phyloP scores from a whole-genome alignment of 2,888 invertebrate genomes.

The Tachystola acroxantha region DNA sequence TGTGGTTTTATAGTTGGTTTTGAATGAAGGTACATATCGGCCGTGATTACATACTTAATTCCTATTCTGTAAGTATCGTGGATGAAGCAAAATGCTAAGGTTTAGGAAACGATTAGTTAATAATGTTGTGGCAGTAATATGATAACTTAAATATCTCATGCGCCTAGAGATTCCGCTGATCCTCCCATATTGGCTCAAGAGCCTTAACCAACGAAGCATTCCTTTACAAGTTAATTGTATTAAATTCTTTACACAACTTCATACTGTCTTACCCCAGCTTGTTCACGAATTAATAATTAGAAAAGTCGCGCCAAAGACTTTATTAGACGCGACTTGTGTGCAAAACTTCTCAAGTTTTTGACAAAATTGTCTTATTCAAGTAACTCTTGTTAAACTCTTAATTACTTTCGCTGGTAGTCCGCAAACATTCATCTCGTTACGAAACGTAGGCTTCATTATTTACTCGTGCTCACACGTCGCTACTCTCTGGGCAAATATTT shows the following conservation, averaged over 20 bases:
- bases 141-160: too few species aligned
- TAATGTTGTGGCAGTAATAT: too few species aligned
- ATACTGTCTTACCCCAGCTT: background rate
- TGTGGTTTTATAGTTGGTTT: too few species aligned
- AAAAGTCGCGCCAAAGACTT: background rate
- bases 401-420: constrained; percentile 68
- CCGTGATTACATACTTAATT: too few species aligned
- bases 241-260: background rate
- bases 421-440: constrained; percentile 71
- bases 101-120: too few species aligned
- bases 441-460: constrained; percentile 67
- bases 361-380: constrained; percentile 50
- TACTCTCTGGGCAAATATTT: constrained; percentile 62
- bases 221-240: background rate
- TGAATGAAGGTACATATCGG: too few species aligned
- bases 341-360: constrained; percentile 30
- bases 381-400: constrained; percentile 66
- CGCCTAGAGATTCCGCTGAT: too few species aligned
- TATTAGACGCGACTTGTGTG: constrained; percentile 15
- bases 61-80: too few species aligned
- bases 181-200: too few species aligned
- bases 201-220: too few species aligned
- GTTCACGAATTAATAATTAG: background rate
- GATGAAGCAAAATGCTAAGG: too few species aligned
- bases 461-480: constrained; percentile 60